Evolutionary conservation across 2,113 vertebrate species (phyloP).

Genomic region (Procavia capensis): DNA sequence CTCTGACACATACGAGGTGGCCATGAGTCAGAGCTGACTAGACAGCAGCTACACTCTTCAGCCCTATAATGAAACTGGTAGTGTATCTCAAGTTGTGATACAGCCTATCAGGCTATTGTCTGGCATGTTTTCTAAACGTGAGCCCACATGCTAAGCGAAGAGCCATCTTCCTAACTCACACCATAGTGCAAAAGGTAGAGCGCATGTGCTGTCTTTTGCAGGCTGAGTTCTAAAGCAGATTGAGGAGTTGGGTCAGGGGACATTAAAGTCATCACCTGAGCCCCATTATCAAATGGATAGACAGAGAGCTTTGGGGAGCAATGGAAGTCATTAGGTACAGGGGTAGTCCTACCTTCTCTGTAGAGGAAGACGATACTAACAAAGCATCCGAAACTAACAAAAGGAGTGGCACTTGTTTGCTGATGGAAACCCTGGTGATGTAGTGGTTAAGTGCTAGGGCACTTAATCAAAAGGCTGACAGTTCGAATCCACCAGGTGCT

Average conservation of each 20-base stretch:
- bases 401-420: neutral
- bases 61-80: neutral
- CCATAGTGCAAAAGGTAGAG: neutral
- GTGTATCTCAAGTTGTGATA: neutral
- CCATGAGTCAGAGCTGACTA: neutral
- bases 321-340: neutral
- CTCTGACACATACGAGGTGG: neutral
- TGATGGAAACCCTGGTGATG: too few species aligned
- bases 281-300: neutral
- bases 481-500: too few species aligned
- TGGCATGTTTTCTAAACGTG: neutral
- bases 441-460: too few species aligned
- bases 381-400: neutral
- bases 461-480: too few species aligned
- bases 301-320: accelerated
- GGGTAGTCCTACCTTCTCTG: neutral
- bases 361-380: neutral
- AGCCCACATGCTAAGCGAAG: neutral
- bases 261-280: neutral
- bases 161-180: neutral
- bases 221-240: neutral
- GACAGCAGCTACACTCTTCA: neutral
- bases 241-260: neutral
- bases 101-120: neutral
- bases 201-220: neutral